Evolutionary conservation across 2,888 invertebrate genomes (phyloP).

Genomic region (Pegoplata infirma): DNA sequence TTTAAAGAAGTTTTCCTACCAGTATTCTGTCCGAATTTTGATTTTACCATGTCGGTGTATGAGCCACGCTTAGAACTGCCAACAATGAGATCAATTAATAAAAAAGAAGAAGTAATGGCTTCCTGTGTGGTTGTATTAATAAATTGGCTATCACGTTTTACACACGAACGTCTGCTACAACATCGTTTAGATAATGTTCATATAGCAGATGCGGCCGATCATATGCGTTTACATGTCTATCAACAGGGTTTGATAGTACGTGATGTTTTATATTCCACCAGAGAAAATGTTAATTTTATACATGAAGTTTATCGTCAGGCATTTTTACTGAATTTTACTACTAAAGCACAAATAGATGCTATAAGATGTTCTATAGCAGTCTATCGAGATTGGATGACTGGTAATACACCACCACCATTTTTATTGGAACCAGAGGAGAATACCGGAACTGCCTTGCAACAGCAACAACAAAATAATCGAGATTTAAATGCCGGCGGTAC

Average conservation of each 20-base stretch:
- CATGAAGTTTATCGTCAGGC: slow-evolving; percentile 97
- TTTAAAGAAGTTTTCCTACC: slow-evolving; percentile 94
- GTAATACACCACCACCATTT: slow-evolving; percentile 88
- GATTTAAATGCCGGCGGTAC: slow-evolving; percentile 76
- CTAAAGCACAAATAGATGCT: slow-evolving; percentile 87
- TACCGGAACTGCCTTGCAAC: slow-evolving; percentile 30
- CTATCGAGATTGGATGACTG: slow-evolving; percentile 97
- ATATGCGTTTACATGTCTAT: slow-evolving; percentile 73
- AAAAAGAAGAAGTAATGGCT: slow-evolving; percentile 83
- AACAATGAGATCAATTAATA: slow-evolving; percentile 80
- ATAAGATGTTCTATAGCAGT: slow-evolving; percentile 93
- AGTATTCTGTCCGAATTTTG: slow-evolving; percentile 93
- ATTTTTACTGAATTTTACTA: slow-evolving; percentile 89
- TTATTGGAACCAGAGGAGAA: slow-evolving; percentile 84
- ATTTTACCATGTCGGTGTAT: slow-evolving; percentile 87
- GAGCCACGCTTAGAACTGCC: slow-evolving; percentile 90
- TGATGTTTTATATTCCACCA: slow-evolving; percentile 90
- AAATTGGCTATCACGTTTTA: slow-evolving; percentile 92
- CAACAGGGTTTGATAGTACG: slow-evolving; percentile 84
- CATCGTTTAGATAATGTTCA: slow-evolving; percentile 75
- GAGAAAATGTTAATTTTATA: slow-evolving; percentile 95
- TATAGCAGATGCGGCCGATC: slow-evolving; percentile 75
- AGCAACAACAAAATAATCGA: slow-evolving; percentile 65
- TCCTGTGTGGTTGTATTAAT: slow-evolving; percentile 90
- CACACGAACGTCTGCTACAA: slow-evolving; percentile 82